Evolutionary conservation across 2,797 vertebrate genomes (phyloP), one percentile per base, ranked within the genome.

Genomic region (Argentina silus): DNA sequence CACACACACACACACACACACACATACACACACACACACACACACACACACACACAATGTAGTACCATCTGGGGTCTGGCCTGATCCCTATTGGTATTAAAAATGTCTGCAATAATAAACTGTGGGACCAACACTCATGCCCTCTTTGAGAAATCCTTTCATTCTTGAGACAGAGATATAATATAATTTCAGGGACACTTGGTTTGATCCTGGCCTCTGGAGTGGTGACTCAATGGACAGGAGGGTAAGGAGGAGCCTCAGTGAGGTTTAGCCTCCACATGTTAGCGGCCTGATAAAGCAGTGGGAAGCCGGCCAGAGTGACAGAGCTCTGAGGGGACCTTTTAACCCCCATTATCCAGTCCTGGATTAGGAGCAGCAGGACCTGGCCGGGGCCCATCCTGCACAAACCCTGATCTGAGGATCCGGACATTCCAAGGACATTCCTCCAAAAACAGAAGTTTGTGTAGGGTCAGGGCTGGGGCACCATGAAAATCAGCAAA

Each of bases 301-400:
- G 80, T 84, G 78, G 79, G 84, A 85, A 70, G 72, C 80, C 78
- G 74, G 72, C 72, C 77, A 73, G 81, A 80, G 83, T 72, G 81
- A 81, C 78, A 73, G 75, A 69, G 75, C 68, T 63, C 74, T 74
- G 48, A 67, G 78, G 79, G 74, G 78, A 83, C 78, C 81, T 72
- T 80, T 85, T 85, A 80, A 86, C 81, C 86, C 75, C 80, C 74
- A 88, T 84, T 84, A 85, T 85, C 81, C 78, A 73, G 67, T 67
- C 77, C 73, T 61, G 67, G 72, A 78, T 85, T 80, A 75, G 73
- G 67, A 70, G 76, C 76, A 78, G 84, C 78, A 75, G 73, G 67
- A 70, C 74, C 76, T 70, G 70, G 79, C 68, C 67, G 72, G 70
- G 66, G 67, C 73, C 78, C 74, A 77, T 75, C 75, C 80, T 74